Percentiles rank a stretch among this genome's conserved stretches.
Conservation (phyloP, 2,888 invertebrate species). For the Agapetus fuscipes region DNA sequence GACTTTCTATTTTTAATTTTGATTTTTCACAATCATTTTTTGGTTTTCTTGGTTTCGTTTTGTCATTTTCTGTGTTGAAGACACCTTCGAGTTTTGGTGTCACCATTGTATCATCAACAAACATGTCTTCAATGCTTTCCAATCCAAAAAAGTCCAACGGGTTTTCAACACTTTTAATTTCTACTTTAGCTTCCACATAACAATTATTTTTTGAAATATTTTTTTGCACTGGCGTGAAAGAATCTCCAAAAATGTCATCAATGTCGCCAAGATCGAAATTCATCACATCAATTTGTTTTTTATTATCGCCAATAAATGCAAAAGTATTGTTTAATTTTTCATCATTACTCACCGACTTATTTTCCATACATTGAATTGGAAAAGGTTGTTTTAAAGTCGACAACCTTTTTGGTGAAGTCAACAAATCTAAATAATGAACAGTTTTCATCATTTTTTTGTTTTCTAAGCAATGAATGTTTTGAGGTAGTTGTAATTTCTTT, state of each 20-base stretch:
- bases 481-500: not conserved
- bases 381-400: too few relatives aligned
- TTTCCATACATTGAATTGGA: too few relatives aligned
- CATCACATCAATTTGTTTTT: constrained; percentile 28
- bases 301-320: not conserved
- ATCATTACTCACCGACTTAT: not conserved
- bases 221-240: constrained; percentile 26
- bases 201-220: not conserved
- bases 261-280: constrained; percentile 38
- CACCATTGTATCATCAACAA: constrained; percentile 28
- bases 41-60: too few relatives aligned
- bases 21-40: too few relatives aligned
- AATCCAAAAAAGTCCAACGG: constrained; percentile 36
- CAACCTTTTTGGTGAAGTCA: too few relatives aligned
- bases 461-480: not conserved
- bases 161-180: constrained; percentile 17
- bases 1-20: too few relatives aligned
- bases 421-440: too few relatives aligned
- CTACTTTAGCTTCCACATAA: not conserved
- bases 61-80: too few relatives aligned
- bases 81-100: too few relatives aligned
- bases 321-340: not conserved
- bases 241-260: constrained; percentile 34
- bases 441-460: too few relatives aligned
- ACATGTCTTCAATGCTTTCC: constrained; percentile 40